Evolutionary conservation across 2,888 invertebrate species (phyloP).

Genomic region (Frankliniella intonsa): DNA sequence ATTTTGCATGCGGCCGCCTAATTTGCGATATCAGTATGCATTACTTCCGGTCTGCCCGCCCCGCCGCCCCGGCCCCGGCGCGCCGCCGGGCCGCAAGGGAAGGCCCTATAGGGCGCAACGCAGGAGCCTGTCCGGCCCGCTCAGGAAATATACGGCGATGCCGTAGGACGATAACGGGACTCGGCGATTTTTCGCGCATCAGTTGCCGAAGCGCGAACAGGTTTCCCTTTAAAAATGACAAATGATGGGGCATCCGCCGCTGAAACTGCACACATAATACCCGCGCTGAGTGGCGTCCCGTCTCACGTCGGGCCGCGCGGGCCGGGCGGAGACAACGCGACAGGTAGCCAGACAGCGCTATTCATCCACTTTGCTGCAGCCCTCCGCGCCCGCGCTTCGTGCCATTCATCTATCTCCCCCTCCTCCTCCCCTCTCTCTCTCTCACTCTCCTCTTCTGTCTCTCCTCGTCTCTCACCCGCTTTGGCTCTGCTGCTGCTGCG

Average conservation of each 20-base stretch:
- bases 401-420: neutral
- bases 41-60: neutral
- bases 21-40: conserved; percentile 26
- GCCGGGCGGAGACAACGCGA: too few species aligned
- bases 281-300: too few species aligned
- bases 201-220: too few species aligned
- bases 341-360: too few species aligned
- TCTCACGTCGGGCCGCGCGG: too few species aligned
- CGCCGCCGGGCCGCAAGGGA: neutral
- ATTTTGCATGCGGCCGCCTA: conserved; percentile 14
- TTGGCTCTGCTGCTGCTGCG: neutral
- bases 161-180: too few species aligned
- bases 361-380: too few species aligned
- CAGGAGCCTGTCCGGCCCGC: neutral
- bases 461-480: neutral
- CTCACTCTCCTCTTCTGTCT: neutral
- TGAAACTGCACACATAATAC: neutral
- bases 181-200: too few species aligned
- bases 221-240: too few species aligned
- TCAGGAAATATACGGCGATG: neutral
- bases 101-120: neutral
- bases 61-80: neutral
- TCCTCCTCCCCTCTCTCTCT: neutral
- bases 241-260: neutral
- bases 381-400: too few species aligned